Conservation (phyloP, 2,797 vertebrate genomes). For the Triplophysa bombifrons region DNA sequence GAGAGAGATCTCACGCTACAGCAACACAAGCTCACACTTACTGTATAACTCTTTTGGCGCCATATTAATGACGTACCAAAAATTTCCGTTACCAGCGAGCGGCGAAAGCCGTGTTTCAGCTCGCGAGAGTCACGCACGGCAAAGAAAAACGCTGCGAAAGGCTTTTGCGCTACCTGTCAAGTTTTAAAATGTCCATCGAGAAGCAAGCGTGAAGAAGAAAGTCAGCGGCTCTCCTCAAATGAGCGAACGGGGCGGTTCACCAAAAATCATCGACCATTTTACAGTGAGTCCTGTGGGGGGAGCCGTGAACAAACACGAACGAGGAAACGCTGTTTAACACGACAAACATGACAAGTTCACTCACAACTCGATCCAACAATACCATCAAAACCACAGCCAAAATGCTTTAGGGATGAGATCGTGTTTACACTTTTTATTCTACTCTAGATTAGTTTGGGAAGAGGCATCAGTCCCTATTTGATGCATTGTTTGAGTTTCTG, state of each 20-base stretch:
- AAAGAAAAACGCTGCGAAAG: constrained; percentile 54
- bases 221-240: constrained; percentile 54
- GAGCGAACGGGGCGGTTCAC: constrained; percentile 60
- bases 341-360: constrained; percentile 2
- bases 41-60: constrained; percentile 92
- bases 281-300: constrained; percentile 47
- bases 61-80: constrained; percentile 99
- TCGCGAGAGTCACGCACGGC: constrained; percentile 39
- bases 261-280: constrained; percentile 52
- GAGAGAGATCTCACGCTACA: constrained; percentile 59
- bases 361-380: neutral
- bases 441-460: too few relatives aligned
- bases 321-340: constrained; percentile 25
- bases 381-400: neutral
- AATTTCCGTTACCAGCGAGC: constrained; percentile 87
- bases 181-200: constrained; percentile 53
- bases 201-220: constrained; percentile 60
- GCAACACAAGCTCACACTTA: constrained; percentile 78
- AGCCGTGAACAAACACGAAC: constrained; percentile 36
- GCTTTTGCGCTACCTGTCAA: constrained; percentile 66
- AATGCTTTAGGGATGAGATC: neutral
- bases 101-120: constrained; percentile 17
- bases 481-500: neutral
- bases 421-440: neutral
- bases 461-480: neutral